These are phyloP conservation scores for Huso huso DNA, from an alignment of 2,797 vertebrate genomes.

Conservation along the genomic window DNA sequence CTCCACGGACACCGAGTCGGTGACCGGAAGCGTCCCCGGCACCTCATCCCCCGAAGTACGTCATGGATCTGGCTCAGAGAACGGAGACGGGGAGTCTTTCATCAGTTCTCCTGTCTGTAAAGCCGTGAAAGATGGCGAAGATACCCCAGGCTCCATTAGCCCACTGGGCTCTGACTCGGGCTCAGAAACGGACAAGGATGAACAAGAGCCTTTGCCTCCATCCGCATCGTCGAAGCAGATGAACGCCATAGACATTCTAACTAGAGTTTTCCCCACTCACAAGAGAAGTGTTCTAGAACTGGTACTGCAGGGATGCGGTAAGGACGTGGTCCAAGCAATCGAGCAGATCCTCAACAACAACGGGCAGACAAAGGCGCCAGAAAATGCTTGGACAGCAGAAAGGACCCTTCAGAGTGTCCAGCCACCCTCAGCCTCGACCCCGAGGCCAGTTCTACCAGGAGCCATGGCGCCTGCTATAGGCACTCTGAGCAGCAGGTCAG, in stretches of 20 bases:
- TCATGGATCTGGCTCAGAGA: conserved; percentile 84
- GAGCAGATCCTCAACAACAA: conserved; percentile 97
- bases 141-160: conserved; percentile 86
- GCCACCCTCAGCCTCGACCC: conserved; percentile 52
- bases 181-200: conserved; percentile 84
- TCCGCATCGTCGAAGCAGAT: conserved; percentile 76
- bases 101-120: conserved; percentile 79
- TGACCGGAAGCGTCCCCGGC: conserved; percentile 50
- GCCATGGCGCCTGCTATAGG: conserved; percentile 77
- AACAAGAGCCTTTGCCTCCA: conserved; percentile 70
- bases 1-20: conserved; percentile 79
- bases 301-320: conserved; percentile 91
- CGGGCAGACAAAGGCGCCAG: conserved; percentile 61
- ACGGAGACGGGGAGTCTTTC: conserved; percentile 89
- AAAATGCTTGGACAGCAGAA: conserved; percentile 71
- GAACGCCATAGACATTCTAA: conserved; percentile 94
- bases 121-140: conserved; percentile 74
- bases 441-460: conserved; percentile 81
- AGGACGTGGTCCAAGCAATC: conserved; percentile 96
- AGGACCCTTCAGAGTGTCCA: conserved; percentile 63
- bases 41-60: conserved; percentile 86
- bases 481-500: conserved; percentile 84
- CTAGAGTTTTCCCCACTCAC: conserved; percentile 91
- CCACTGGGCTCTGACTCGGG: conserved; percentile 89
- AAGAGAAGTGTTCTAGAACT: conserved; percentile 90